Percentiles rank a stretch among this genome's conserved stretches.
Conservation (phyloP, 2,113 vertebrate species). For the Myrmophylax atrothorax region DNA sequence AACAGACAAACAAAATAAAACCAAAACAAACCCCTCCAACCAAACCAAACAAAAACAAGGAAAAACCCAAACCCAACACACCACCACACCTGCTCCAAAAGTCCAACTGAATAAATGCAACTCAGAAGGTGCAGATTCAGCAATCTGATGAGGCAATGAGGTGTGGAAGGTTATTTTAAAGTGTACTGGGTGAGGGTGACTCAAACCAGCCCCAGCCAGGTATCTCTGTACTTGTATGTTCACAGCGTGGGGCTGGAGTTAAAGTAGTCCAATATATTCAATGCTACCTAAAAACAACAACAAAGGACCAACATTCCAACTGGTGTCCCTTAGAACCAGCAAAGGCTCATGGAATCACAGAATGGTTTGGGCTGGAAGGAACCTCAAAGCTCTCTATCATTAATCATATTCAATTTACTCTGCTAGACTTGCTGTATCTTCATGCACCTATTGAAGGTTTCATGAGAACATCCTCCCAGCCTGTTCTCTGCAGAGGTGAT, state of each 20-base stretch:
- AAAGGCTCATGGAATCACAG: background rate
- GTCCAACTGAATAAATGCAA: background rate
- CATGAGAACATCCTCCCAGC: background rate
- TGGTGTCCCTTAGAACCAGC: background rate
- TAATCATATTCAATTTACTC: background rate
- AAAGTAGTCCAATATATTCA: background rate
- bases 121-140: background rate
- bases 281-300: background rate
- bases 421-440: background rate
- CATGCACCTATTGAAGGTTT: background rate
- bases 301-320: background rate
- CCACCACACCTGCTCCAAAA: background rate
- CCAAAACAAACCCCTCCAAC: background rate
- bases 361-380: background rate
- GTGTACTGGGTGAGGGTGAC: background rate
- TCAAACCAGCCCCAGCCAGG: background rate
- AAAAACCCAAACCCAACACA: background rate
- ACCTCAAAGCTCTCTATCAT: background rate
- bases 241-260: background rate
- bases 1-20: background rate
- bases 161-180: background rate
- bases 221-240: background rate
- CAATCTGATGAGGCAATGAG: background rate
- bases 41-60: background rate
- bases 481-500: background rate